Percentiles rank a stretch among this genome's conserved stretches.
These are phyloP conservation scores for Auanema freiburgensis DNA, from an alignment of 2,888 invertebrate genomes.

Conservation along the genomic window DNA sequence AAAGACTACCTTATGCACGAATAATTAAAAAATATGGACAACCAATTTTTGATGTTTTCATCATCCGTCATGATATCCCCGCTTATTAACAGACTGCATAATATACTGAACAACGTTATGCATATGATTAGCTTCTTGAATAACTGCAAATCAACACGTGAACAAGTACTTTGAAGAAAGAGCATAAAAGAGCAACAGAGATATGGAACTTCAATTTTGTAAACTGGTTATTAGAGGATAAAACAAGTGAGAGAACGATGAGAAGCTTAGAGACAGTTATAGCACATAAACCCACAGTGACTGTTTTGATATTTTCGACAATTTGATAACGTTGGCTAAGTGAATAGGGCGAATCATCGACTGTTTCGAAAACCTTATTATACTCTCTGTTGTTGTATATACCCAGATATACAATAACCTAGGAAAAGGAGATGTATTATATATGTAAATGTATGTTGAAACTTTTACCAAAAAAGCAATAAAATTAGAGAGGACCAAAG, in stretches of 20 bases:
- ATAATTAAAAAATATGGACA: constrained; percentile 38
- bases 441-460: not conserved
- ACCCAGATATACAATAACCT: not conserved
- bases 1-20: constrained; percentile 28
- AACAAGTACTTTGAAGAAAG: no score
- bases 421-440: not conserved
- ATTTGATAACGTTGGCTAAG: constrained; percentile 35
- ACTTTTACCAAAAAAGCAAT: constrained; percentile 30
- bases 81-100: constrained; percentile 31
- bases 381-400: constrained; percentile 13
- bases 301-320: constrained; percentile 36
- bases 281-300: constrained; percentile 23
- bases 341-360: constrained; percentile 23
- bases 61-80: constrained; percentile 25
- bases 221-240: not conserved
- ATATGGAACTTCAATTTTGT: not conserved
- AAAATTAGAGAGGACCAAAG: constrained; percentile 24
- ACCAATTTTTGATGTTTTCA: constrained; percentile 33
- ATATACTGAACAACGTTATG: constrained; percentile 30
- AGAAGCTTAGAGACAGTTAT: no score
- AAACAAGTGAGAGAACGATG: not conserved
- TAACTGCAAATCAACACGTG: constrained; percentile 22
- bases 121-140: constrained; percentile 38
- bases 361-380: constrained; percentile 18
- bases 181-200: not conserved